Base-by-base conservation (phyloP, 2,797 vertebrate species). In the Liparis tanakae region DNA sequence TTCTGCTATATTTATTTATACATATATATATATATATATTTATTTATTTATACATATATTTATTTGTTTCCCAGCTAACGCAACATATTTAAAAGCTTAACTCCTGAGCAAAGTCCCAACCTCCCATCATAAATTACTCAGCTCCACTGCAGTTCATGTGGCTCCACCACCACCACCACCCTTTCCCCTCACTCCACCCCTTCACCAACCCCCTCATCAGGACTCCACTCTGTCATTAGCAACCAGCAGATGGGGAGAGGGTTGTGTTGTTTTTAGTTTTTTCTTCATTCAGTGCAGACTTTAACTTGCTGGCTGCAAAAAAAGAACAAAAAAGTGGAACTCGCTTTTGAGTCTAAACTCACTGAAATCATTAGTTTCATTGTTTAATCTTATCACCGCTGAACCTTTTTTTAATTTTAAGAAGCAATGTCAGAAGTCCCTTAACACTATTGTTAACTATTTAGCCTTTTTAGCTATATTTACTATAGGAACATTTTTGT, bases 191-290 rank as follows among this genome's bases (percentile, higher is more conserved):
- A 76, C 77, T 80, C 87, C 81, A 55, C 82, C 80, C 78, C 6
- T 46, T 56, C 71, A 81, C 79, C 82, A 92, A 90, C 82, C 87
- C 86, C 86, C 76, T 90, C 92, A 90, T 93, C 88, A 88, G 61
- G 67, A 67, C 70, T 81, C 55, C 72, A 72, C 85, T 90, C 92
- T 94, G 84, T 94, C 86, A 94, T 95, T 94, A 93, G 80, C 67
- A 78, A 73, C 85, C 76, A 72, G 48, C 86, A 83, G 87, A 92
- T 92, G 88, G 84, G 87, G 78, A 74, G 75, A 85, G 84, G 73
- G 69, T 50, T 81, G 69, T 72, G 25, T 30, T 30, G 25, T 30
- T 30, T 30, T 30, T 30, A 30, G 25, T 30, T 30, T 87, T 87
- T 66, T 66, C 70, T 44, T 76, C 46, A 70, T 84, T 82, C 37